Base-by-base conservation (phyloP, 2,797 vertebrate genomes). In the Morus bassanus region DNA sequence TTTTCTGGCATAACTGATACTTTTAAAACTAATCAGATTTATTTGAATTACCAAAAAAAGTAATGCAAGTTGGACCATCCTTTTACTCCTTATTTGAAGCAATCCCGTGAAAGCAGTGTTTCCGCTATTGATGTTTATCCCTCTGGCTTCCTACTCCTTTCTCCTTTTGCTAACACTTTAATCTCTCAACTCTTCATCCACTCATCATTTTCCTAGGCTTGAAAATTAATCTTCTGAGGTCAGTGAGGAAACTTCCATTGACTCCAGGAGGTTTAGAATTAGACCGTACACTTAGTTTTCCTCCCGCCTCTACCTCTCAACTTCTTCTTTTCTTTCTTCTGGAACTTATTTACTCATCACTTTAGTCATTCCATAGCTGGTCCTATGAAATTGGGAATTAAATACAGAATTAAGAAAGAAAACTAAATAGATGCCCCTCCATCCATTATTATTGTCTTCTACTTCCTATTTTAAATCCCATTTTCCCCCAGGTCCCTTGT, bases 161-260 rank as follows among this genome's bases (percentile, higher is more conserved):
- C 88, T 93, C 84, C 85, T 89, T 90, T 63, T 93, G 70, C 90
- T 94, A 96, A 82, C 77, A 65, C 80, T 96, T 95, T 85, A 95
- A 89, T 95, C 81, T 95, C 86, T 75, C 80, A 70, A 69, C 68
- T 95, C 85, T 89, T 95, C 86, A 91, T 79, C 37, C 77, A 93
- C 78, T 93, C 94, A 89, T 93, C 91, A 82, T 95, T 95, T 93
- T 94, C 93, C 75, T 53, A 93, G 83, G 85, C 91, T 95, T 94
- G 90, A 96, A 95, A 94, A 95, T 91, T 87, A 96, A 95, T 82
- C 91, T 88, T 87, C 67, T 48, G 56, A 93, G 90, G 94, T 97
- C 94, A 94, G 74, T 57, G 39, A 81, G 86, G 90, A 97, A 95
- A 92, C 90, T 91, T 93, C 64, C 90, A 95, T 5, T 77, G 74